Base-by-base conservation (phyloP, 2,888 invertebrate species). In the Noctua janthe region DNA sequence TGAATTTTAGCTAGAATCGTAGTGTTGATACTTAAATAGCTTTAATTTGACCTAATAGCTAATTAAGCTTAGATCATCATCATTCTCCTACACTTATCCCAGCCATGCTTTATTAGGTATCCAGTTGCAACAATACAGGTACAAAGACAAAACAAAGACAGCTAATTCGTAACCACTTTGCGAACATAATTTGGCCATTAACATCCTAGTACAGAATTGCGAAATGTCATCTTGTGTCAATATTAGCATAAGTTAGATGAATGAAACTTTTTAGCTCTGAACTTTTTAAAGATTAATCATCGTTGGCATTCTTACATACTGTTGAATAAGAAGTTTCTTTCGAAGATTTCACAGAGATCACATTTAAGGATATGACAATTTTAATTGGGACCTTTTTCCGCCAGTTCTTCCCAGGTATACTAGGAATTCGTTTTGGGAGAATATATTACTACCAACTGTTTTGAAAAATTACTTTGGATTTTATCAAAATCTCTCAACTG, bases 161-260 rank as follows among this genome's bases (percentile, higher is more conserved):
- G 10, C 47, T 47, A 47, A 10, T 10, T 47, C 10, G 1, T 35
- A 15, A 13, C 29, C 35, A 56, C 11, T 35, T 76, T 7, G 11
- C 54, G 11, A 54, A 23, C 4, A 47, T 13, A 13, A 49, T 73
- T 39, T 72, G 15, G 1, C 29, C 15, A 39, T 39, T 64, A 13
- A 23, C 76, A 39, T 17, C 43, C 43, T 29, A 8, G 13, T 29
- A 77, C 17, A 78, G 17, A 66, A 35, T 43, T 43, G 29, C 39
- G 62, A 20, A 51, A 23, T 51, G 51, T 29, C 43, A 51, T 66
- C 17, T 78, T 43, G 23, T 64, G 15, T 62, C 39, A 77, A 77
- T 43, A 43, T 71, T 35, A 47, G 23, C 6, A 1, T n/a, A n/a
- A 13, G 13, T 39, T 62, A 10, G 1, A 43, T 49, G 10, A 43